Percentiles rank a stretch among this genome's conserved stretches.
Conservation (phyloP, 2,113 vertebrate genomes). For the Ochotona princeps region DNA sequence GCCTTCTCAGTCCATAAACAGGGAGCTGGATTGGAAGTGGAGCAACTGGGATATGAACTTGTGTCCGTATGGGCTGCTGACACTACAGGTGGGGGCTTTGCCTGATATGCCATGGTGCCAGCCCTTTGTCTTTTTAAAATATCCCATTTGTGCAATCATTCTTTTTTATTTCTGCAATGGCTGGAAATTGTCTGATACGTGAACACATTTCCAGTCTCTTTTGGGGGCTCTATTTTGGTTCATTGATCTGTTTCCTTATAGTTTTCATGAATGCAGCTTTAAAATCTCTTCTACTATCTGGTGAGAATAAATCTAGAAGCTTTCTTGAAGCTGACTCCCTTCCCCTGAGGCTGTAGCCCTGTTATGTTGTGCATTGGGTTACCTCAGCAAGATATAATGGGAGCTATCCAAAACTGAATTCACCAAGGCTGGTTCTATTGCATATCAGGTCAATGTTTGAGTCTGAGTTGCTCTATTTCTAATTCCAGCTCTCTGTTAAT, state of each 20-base stretch:
- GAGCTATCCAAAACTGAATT: neutral
- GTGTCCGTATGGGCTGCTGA: too few relatives aligned
- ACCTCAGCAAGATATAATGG: neutral
- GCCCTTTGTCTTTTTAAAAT: neutral
- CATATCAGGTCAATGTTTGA: too few relatives aligned
- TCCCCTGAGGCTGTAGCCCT: neutral
- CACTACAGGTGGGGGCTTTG: too few relatives aligned
- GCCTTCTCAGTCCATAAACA: too few relatives aligned
- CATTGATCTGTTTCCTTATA: neutral
- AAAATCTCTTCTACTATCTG: neutral
- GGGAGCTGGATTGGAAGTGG: too few relatives aligned
- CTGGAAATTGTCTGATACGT: neutral
- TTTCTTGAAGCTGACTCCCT: neutral
- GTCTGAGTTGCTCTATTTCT: too few relatives aligned
- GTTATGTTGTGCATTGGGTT: neutral
- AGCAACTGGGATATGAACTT: too few relatives aligned
- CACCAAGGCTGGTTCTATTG: too few relatives aligned
- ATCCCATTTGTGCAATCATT: neutral
- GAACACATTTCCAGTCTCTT: neutral
- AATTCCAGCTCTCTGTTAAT: too few relatives aligned
- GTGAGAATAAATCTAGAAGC: neutral
- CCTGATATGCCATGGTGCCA: too few relatives aligned
- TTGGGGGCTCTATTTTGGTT: neutral
- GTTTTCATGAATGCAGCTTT: slow-evolving; percentile 22
- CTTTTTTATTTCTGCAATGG: neutral